phyloP scores from a whole-genome alignment of 2,113 vertebrate genomes.

The Strix aluco region DNA sequence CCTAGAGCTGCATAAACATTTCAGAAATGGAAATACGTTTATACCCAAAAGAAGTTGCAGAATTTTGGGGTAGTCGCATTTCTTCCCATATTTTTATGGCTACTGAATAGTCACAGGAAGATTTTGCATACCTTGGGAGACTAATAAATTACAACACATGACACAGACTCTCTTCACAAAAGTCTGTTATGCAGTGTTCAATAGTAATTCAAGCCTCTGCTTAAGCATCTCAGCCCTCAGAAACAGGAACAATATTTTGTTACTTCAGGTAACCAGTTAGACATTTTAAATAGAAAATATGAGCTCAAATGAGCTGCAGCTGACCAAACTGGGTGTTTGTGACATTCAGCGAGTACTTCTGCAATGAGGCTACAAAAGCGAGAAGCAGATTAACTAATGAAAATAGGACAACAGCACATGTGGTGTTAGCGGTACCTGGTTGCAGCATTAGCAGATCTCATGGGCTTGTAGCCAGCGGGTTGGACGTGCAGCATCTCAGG shows the following conservation, averaged over 20 bases:
- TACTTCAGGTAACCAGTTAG: neutral
- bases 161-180: neutral
- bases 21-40: neutral
- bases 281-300: neutral
- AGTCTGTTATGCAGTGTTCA: neutral
- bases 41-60: neutral
- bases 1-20: neutral
- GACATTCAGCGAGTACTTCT: neutral
- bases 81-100: neutral
- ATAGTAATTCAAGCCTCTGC: neutral
- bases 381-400: neutral
- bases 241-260: neutral
- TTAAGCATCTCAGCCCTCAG: neutral
- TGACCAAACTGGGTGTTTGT: neutral
- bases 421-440: neutral
- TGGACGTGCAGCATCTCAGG: neutral
- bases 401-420: rapidly evolving
- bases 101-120: neutral
- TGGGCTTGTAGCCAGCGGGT: rapidly evolving
- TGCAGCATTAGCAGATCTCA: neutral
- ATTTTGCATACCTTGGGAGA: neutral
- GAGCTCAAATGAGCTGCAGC: neutral
- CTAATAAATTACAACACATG: neutral
- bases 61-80: neutral
- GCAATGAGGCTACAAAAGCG: neutral